Conservation (phyloP, 2,113 vertebrate genomes). For the Phylloscopus whistleri region DNA sequence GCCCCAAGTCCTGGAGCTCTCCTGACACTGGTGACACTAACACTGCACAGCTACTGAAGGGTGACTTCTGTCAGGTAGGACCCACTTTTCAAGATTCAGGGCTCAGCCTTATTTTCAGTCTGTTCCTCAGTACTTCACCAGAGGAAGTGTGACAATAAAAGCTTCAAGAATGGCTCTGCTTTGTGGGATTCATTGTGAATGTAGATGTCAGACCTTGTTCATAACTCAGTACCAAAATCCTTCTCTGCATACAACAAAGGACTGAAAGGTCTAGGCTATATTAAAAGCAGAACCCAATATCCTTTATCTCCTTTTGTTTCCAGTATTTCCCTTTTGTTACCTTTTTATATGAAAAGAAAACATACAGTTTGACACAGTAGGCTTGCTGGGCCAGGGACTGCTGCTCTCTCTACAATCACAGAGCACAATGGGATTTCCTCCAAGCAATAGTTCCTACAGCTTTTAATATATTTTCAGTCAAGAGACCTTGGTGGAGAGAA, state of each 20-base stretch:
- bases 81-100: background rate
- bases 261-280: background rate
- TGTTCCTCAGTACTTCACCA: background rate
- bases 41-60: background rate
- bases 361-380: background rate
- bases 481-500: background rate
- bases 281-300: background rate
- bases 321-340: background rate
- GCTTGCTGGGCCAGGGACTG: background rate
- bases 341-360: background rate
- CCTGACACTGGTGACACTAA: background rate
- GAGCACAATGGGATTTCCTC: background rate
- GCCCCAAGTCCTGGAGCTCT: background rate
- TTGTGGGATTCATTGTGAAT: background rate
- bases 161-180: background rate
- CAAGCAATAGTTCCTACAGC: background rate
- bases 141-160: background rate
- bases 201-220: background rate
- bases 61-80: background rate
- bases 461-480: background rate
- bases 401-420: background rate
- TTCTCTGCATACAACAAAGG: background rate
- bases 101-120: background rate
- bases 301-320: background rate
- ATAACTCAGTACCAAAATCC: background rate